Conservation (phyloP, 2,113 vertebrate species). For the Zosterops lateralis region DNA sequence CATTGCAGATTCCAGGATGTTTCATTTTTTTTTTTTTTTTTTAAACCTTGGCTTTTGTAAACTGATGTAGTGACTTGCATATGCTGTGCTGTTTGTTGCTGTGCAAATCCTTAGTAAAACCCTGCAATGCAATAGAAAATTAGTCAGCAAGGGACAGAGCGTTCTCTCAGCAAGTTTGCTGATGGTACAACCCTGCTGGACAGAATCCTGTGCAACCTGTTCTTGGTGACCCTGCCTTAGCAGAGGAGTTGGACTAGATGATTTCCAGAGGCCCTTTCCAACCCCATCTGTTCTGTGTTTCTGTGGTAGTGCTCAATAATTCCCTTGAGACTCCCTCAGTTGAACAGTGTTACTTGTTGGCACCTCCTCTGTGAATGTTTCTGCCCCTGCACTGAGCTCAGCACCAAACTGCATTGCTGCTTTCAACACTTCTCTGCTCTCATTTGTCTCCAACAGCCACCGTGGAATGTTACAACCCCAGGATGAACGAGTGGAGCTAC, state of each 20-base stretch:
- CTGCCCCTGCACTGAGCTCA: not conserved
- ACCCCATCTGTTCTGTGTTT: not conserved
- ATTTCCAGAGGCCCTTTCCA: not conserved
- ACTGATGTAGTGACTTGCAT: not conserved
- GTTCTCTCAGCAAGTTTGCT: not conserved
- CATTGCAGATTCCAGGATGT: not conserved
- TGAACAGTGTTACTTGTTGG: not conserved
- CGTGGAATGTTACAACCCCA: conserved; percentile 97
- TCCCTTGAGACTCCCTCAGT: not conserved
- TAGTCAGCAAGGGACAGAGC: not conserved
- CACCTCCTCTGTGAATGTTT: not conserved
- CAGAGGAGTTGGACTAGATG: not conserved
- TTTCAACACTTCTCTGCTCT: not conserved
- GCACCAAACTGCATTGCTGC: not conserved
- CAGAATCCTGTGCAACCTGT: not conserved
- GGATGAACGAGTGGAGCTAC: conserved; percentile 97
- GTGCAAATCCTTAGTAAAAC: not conserved
- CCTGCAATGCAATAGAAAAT: not conserved
- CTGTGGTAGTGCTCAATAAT: not conserved
- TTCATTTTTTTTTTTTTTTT: not conserved
- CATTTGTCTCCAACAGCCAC: conserved; percentile 78
- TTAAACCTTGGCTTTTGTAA: not conserved
- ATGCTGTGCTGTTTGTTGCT: not conserved
- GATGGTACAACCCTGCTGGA: not conserved
- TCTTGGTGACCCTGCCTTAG: not conserved